Evolutionary conservation across 2,113 vertebrate species (phyloP), one percentile per base, ranked within the genome.

Genomic region (Mesitornis unicolor): DNA sequence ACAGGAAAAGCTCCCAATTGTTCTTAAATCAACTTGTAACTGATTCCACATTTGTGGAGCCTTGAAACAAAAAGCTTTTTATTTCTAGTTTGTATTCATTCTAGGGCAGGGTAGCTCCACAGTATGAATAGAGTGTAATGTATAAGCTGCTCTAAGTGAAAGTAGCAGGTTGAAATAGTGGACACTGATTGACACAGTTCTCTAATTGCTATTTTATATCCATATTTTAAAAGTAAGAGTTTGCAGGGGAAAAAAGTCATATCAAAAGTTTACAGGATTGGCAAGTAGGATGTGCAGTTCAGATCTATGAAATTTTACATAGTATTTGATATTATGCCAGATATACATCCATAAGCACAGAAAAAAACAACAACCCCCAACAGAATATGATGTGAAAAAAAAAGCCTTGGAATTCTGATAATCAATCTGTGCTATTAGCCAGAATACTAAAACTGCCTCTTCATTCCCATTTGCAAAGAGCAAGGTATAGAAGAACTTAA

Each of bases 1-100:
- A 93, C 96, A 98, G 93, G 97, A 98, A 98, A 97, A 97, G 94
- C 93, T 98, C 90, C 88, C 97, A 97, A 96, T 98, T 98, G 97
- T 98, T 97, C 95, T 98, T 98, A 95, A 97, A 97, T 95, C 89
- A 59, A 98, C 94, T 98, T 94, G 95, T 98, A 97, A 98, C 98
- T 98, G 97, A 97, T 98, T 98, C 96, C 94, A 96, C 97, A 97
- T 97, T 98, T 98, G 96, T 93, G 90, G 36, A 95, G 92, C 51
- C 71, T 94, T 95, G 95, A 97, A 97, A 98, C 98, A 98, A 98
- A 98, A 94, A 95, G 89, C 92, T 92, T 96, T 98, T 97, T 97
- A 98, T 98, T 79, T 54, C 77, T 95, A 31, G 26, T 97, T 97
- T 96, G 94, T 88, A 98, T 97, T 97, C 96, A 89, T 91, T 95